A percentile compares a stretch with the other conserved stretches of the same genome.
Conservation (phyloP, 2,888 invertebrate species). For the Drosophila nigricruria region DNA sequence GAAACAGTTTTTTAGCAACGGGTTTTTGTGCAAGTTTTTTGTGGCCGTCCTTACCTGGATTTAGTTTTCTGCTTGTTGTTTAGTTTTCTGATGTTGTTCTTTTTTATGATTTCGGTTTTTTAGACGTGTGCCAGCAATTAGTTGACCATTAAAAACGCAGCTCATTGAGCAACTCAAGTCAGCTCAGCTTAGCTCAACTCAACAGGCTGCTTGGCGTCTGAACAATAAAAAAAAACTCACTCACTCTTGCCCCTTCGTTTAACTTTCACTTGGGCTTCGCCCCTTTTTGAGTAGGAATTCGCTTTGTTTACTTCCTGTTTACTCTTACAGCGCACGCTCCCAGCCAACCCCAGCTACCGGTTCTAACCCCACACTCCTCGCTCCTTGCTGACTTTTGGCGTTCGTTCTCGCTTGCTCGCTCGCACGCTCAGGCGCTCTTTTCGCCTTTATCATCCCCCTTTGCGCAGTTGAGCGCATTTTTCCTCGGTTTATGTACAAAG, state of each 20-base stretch:
- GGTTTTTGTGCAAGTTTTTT: conserved; percentile 31
- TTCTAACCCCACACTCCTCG: conserved; percentile 35
- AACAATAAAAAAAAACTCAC: conserved; percentile 50
- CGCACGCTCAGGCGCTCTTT: conserved; percentile 21
- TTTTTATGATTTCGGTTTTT: conserved; percentile 58
- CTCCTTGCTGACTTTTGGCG: conserved; percentile 63
- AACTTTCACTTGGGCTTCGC: conserved; percentile 52
- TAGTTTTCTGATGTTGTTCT: conserved; percentile 19
- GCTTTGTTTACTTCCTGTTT: conserved; percentile 73
- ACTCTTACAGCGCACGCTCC: conserved; percentile 73
- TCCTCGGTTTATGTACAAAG: conserved; percentile 51
- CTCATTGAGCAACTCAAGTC: conserved; percentile 32
- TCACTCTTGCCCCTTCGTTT: conserved; percentile 38
- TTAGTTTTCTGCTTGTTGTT: conserved; percentile 15
- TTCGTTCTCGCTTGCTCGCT: conserved; percentile 51
- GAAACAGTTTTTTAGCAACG: conserved; percentile 61
- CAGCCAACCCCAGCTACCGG: conserved; percentile 19
- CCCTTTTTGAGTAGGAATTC: conserved; percentile 42
- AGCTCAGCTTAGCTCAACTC: conserved; percentile 27
- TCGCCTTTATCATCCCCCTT: conserved; percentile 65
- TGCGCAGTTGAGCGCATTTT: conserved; percentile 38
- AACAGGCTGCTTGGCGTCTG: conserved; percentile 39
- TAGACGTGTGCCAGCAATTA: conserved; percentile 76
- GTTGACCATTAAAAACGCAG: conserved; percentile 49
- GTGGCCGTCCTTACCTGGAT: conserved; percentile 3